These are phyloP conservation scores for Rhaphigaster nebulosa DNA, from an alignment of 2,888 invertebrate genomes.

Conservation along the genomic window DNA sequence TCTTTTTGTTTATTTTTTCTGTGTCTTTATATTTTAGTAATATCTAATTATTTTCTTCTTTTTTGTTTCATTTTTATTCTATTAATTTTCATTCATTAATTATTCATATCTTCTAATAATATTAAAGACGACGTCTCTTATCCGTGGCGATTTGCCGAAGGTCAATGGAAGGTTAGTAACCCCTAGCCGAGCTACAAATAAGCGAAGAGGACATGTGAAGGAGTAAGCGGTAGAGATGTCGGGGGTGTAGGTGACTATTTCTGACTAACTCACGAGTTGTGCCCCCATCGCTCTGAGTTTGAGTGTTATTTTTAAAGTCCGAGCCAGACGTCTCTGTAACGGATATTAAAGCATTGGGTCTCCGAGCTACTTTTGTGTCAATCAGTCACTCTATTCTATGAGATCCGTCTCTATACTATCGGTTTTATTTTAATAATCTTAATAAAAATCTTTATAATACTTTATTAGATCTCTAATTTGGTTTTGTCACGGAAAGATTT, in stretches of 20 bases:
- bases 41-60: background rate
- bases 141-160: too few relatives aligned
- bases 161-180: background rate
- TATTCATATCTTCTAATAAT: background rate
- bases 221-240: background rate
- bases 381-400: background rate
- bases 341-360: conserved; percentile 23
- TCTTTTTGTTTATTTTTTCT: too few relatives aligned
- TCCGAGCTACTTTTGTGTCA: conserved; percentile 47
- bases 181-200: background rate
- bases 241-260: conserved; percentile 22
- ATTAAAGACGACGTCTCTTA: background rate
- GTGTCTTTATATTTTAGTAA: too few relatives aligned
- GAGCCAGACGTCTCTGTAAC: conserved; percentile 44
- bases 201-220: conserved; percentile 15
- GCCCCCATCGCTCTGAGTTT: conserved; percentile 24
- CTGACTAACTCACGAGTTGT: conserved; percentile 34
- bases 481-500: too few relatives aligned
- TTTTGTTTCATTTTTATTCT: background rate
- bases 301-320: conserved; percentile 35
- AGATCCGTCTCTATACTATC: background rate
- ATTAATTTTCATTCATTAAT: background rate
- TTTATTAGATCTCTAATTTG: too few relatives aligned
- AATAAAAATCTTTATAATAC: too few relatives aligned
- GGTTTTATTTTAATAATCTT: background rate